Conservation (phyloP, 2,113 vertebrate genomes). For the Willisornis vidua region DNA sequence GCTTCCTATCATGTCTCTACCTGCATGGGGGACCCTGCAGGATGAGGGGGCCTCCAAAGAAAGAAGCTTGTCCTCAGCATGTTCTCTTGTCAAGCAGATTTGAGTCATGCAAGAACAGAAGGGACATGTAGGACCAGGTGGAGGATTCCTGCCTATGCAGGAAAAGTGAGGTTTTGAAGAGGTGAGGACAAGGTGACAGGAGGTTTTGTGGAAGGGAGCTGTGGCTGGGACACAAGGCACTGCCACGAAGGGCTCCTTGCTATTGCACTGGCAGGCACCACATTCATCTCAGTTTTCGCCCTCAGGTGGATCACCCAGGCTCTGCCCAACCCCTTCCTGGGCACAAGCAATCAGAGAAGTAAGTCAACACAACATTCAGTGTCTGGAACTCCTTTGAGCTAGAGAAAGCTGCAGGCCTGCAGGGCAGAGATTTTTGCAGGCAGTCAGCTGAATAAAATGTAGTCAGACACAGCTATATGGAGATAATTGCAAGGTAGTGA, state of each 20-base stretch:
- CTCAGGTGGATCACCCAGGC: neutral
- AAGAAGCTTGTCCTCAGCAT: neutral
- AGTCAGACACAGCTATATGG: neutral
- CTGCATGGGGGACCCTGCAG: neutral
- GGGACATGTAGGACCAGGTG: rapidly evolving
- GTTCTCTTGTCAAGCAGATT: neutral
- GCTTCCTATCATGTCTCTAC: rapidly evolving
- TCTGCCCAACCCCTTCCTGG: neutral
- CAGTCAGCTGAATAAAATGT: neutral
- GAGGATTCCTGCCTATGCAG: neutral
- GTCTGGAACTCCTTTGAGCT: neutral
- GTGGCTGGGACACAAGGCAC: neutral
- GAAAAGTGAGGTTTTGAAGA: neutral
- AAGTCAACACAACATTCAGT: neutral
- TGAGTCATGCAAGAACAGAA: neutral
- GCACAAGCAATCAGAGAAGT: neutral
- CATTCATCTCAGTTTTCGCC: neutral
- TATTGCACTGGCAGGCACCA: neutral
- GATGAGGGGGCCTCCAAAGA: neutral
- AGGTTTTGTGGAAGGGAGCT: neutral
- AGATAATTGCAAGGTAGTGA: neutral
- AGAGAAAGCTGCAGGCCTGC: neutral
- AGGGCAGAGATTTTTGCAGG: neutral
- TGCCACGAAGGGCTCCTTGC: neutral
- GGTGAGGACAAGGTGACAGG: neutral